These are phyloP conservation scores for Tokudaia tokunoshimensis DNA, from an alignment of 2,797 vertebrate species.

Conservation along the genomic window DNA sequence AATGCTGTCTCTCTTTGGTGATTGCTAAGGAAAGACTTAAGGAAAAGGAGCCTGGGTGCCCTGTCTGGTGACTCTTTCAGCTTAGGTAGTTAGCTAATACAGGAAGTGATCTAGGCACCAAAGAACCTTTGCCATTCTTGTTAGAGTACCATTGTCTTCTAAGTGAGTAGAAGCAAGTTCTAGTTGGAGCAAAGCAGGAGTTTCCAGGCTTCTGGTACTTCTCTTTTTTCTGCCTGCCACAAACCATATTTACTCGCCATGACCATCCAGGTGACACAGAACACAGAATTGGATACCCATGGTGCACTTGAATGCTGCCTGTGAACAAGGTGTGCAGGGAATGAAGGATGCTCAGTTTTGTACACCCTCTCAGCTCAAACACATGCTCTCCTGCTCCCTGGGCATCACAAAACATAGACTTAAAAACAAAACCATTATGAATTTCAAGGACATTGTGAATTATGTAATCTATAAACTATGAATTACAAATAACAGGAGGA, in stretches of 20 bases:
- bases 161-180: neutral
- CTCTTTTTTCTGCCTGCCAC: neutral
- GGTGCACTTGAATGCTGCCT: neutral
- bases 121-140: neutral
- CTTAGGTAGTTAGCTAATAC: neutral
- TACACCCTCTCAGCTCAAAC: neutral
- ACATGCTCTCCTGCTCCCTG: accelerated
- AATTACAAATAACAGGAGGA: neutral
- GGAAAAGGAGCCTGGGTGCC: neutral
- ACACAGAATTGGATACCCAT: neutral
- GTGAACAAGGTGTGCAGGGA: neutral
- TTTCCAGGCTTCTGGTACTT: neutral
- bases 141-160: neutral
- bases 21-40: neutral
- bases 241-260: neutral
- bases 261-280: neutral
- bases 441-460: neutral
- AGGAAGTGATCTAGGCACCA: neutral
- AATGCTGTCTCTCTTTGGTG: neutral
- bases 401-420: neutral
- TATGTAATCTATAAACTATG: neutral
- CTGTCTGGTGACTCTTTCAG: neutral
- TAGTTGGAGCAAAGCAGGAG: neutral
- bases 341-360: neutral
- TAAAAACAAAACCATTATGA: neutral